Percentiles rank a stretch among this genome's conserved stretches.
Conservation (phyloP, 2,888 invertebrate genomes). For the Apantesis nais region DNA sequence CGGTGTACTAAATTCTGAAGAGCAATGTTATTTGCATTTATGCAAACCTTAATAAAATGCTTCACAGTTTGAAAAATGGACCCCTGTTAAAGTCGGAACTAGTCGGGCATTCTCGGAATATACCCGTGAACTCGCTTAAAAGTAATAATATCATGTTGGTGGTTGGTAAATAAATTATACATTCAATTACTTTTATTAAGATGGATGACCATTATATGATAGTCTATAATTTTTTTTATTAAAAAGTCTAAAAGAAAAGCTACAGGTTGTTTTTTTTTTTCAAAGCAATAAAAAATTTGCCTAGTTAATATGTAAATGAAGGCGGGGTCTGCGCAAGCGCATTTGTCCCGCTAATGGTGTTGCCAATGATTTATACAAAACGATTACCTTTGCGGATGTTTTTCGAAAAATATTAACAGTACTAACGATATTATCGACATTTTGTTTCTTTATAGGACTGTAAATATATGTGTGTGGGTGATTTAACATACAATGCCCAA, state of each 20-base stretch:
- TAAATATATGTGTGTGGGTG: conserved; percentile 29
- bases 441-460: conserved; percentile 35
- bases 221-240: conserved; percentile 15
- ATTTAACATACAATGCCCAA: conserved; percentile 48
- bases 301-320: conserved; percentile 57
- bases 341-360: conserved; percentile 59
- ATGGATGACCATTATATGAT: background rate
- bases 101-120: too few species aligned
- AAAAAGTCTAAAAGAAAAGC: conserved; percentile 31
- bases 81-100: too few species aligned
- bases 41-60: too few species aligned
- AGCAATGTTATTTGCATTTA: too few species aligned
- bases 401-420: conserved; percentile 35
- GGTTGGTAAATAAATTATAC: background rate
- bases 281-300: conserved; percentile 40
- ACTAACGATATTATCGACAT: conserved; percentile 41
- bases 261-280: conserved; percentile 27
- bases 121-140: too few species aligned
- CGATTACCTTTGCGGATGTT: conserved; percentile 47
- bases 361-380: conserved; percentile 56
- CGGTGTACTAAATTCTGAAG: too few species aligned
- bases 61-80: too few species aligned
- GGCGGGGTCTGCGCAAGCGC: conserved; percentile 45
- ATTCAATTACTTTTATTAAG: conserved; percentile 2
- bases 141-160: too few species aligned